Evolutionary conservation across 2,797 vertebrate genomes (phyloP).

Genomic region (Girardinus metallicus): DNA sequence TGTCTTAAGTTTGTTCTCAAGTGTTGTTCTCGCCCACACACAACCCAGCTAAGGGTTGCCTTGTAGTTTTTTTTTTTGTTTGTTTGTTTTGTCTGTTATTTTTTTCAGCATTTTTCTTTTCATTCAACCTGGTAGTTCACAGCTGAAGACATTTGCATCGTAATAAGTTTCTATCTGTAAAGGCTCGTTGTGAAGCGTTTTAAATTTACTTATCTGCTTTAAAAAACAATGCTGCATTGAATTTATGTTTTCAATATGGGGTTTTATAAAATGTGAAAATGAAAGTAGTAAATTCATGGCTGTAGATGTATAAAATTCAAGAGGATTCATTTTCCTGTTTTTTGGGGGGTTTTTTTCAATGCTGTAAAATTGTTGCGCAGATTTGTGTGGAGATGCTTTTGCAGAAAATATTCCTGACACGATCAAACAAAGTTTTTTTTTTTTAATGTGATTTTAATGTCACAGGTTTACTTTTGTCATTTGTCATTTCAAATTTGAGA

Average conservation of each 20-base stretch:
- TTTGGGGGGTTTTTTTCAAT: background rate
- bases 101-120: background rate
- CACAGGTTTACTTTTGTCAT: background rate
- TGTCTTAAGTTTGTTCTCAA: slow-evolving; percentile 26
- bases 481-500: background rate
- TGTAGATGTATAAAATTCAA: background rate
- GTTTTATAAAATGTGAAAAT: background rate
- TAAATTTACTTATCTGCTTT: background rate
- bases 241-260: background rate
- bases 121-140: background rate
- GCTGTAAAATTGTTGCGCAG: background rate
- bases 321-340: background rate
- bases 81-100: too few relatives aligned
- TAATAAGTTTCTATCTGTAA: background rate
- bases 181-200: background rate
- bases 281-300: background rate
- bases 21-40: background rate
- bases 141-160: background rate
- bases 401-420: background rate
- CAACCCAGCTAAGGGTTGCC: background rate
- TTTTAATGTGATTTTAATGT: background rate
- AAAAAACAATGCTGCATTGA: background rate
- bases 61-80: too few relatives aligned
- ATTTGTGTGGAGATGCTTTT: background rate
- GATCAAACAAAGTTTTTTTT: background rate